Conservation (phyloP, 2,113 vertebrate species). For the Vireo altiloquus region DNA sequence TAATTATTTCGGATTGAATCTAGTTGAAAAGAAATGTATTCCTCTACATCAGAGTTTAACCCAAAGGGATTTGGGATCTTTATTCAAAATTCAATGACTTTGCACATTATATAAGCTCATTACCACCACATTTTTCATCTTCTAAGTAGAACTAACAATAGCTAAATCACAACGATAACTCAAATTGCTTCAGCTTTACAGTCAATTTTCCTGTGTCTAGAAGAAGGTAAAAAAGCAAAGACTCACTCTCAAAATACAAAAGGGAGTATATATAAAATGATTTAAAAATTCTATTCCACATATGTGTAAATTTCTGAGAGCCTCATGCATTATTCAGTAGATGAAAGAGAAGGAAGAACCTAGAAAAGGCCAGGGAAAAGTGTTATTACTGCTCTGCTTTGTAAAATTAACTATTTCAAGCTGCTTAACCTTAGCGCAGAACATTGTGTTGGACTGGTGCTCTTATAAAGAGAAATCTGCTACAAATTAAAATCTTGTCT, state of each 20-base stretch:
- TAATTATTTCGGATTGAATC: background rate
- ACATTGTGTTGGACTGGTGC: background rate
- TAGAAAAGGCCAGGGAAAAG: background rate
- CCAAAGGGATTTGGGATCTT: background rate
- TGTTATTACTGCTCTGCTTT: background rate
- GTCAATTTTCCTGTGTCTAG: background rate
- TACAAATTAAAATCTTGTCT: constrained; percentile 29
- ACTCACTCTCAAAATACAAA: background rate
- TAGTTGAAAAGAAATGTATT: background rate
- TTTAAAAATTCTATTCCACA: background rate
- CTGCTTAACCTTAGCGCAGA: background rate
- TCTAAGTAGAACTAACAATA: background rate
- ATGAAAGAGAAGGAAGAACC: background rate
- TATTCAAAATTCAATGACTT: background rate
- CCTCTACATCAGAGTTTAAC: background rate
- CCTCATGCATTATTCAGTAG: background rate
- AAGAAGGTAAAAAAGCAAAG: background rate
- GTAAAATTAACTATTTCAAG: constrained; percentile 39
- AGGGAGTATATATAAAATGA: background rate
- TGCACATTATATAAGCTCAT: background rate
- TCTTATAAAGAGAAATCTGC: constrained; percentile 16
- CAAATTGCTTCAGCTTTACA: background rate
- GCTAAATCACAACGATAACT: background rate
- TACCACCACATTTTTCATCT: background rate
- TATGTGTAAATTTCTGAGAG: background rate